phyloP scores from a whole-genome alignment of 2,797 vertebrate species.

The Manis pentadactyla region DNA sequence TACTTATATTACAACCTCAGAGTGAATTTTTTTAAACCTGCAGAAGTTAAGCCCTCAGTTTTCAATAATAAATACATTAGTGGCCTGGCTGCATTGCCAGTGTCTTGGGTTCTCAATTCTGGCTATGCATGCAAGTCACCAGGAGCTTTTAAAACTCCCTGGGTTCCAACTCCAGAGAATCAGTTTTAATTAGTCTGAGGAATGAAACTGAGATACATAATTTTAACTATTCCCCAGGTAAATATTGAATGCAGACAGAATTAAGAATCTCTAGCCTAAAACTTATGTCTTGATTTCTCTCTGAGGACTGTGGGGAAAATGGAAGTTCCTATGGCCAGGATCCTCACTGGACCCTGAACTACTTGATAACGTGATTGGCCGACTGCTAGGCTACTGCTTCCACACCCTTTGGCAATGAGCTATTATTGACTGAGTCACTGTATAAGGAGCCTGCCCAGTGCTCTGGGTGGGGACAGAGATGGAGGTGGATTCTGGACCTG shows the following conservation, averaged over 20 bases:
- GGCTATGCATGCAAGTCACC: no score
- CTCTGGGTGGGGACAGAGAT: no score
- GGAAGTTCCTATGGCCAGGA: no score
- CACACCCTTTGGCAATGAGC: no score
- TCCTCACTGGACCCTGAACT: no score
- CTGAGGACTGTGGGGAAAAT: not conserved
- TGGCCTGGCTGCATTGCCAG: not conserved
- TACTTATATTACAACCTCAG: not conserved
- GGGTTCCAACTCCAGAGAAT: not conserved
- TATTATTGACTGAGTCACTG: no score
- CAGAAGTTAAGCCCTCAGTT: not conserved
- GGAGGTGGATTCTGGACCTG: no score
- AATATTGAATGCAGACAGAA: not conserved
- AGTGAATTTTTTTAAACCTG: not conserved
- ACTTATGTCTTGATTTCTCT: not conserved
- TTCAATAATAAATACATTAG: not conserved
- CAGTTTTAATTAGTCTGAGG: not conserved
- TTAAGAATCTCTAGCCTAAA: constrained; percentile 4
- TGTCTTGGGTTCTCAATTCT: not conserved
- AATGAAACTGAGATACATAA: not conserved
- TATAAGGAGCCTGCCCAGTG: no score
- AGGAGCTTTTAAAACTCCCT: not conserved
- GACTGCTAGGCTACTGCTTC: no score
- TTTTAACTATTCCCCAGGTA: not conserved
- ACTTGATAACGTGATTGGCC: no score